phyloP scores from a whole-genome alignment of 2,797 vertebrate genomes.

The Lithobates sylvaticus region DNA sequence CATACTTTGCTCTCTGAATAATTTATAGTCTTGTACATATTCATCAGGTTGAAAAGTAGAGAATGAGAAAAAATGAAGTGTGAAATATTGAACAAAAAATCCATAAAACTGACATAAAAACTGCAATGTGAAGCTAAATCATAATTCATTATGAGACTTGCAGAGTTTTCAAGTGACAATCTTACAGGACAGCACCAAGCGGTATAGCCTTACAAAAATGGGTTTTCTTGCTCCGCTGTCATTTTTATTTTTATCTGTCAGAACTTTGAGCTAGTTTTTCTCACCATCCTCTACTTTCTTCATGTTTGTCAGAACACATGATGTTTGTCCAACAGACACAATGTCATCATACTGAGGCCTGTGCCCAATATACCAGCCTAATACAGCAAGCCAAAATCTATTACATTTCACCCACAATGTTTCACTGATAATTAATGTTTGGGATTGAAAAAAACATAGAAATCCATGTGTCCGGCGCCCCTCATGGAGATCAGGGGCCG shows the following conservation, averaged over 20 bases:
- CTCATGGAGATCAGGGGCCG: too few relatives aligned
- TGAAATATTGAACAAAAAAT: slow-evolving; percentile 7
- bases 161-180: not conserved
- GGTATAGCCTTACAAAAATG: not conserved
- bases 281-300: not conserved
- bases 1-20: not conserved
- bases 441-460: too few relatives aligned
- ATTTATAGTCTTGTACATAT: not conserved
- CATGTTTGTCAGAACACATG: not conserved
- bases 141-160: not conserved
- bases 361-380: not conserved
- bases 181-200: not conserved
- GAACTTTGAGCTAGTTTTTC: not conserved
- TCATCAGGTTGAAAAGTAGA: not conserved
- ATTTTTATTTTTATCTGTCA: not conserved
- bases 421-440: not conserved
- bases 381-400: not conserved
- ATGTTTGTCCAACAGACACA: not conserved
- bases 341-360: not conserved
- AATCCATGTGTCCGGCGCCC: too few relatives aligned
- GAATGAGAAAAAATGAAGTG: slow-evolving; percentile 3
- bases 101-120: slow-evolving; percentile 7
- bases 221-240: not conserved
- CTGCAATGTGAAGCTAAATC: slow-evolving; percentile 5
- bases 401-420: too few relatives aligned